Evolutionary conservation across 2,113 vertebrate genomes (phyloP).

Genomic region (Oceanites oceanicus): DNA sequence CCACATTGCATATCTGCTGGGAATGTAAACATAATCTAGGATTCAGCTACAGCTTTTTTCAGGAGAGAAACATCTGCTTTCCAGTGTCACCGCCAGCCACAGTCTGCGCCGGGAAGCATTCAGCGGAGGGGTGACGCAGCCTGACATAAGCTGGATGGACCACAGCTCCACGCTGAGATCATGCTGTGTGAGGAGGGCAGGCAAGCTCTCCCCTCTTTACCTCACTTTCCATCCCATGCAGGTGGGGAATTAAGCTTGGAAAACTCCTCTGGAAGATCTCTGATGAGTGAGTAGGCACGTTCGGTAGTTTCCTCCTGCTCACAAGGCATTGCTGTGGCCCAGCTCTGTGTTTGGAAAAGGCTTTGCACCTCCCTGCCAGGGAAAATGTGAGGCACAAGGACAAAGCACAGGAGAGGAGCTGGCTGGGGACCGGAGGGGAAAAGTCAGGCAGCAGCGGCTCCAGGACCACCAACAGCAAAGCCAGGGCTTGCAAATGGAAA

Average conservation of each 20-base stretch:
- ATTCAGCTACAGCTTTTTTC: neutral
- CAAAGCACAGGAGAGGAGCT: neutral
- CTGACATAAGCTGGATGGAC: neutral
- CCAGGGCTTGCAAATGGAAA: neutral
- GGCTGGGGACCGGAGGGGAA: rapidly evolving
- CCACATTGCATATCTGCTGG: neutral
- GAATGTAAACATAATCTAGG: slow-evolving; percentile 45
- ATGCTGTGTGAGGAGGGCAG: neutral
- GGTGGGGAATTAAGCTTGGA: neutral
- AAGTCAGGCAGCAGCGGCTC: neutral
- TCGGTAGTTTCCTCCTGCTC: neutral
- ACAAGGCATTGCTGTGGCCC: neutral
- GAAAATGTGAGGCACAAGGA: neutral
- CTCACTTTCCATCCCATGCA: neutral
- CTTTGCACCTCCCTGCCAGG: neutral
- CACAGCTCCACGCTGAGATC: neutral
- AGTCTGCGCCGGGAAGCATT: rapidly evolving
- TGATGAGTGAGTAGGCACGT: neutral
- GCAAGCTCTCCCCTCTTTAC: neutral
- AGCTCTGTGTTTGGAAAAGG: neutral
- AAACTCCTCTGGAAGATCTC: neutral
- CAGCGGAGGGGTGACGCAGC: rapidly evolving
- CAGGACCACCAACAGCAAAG: neutral
- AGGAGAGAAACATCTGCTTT: slow-evolving; percentile 43
- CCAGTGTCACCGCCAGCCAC: neutral